Base-by-base conservation (phyloP, 1,140 invertebrate species). In the Drosophila lacertosa region DNA sequence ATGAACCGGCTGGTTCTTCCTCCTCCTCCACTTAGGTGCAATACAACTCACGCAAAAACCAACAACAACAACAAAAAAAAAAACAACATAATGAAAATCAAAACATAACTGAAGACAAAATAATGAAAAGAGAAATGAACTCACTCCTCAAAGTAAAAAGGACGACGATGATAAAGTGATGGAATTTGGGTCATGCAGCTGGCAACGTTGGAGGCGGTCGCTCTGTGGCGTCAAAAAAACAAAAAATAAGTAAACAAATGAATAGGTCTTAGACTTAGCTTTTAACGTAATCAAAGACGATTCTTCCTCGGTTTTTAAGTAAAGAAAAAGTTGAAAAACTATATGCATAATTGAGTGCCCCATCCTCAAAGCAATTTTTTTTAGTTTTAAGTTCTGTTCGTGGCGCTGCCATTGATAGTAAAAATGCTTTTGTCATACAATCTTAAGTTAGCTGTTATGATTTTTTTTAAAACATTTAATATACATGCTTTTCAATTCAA, bases 81-180 rank as follows among this genome's bases (percentile, higher is more conserved):
- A 3, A 37, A 40, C 13, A 64, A 26, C 33, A 44, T 2, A 42
- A n/a, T n/a, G n/a, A n/a, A n/a, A n/a, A 47, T 29, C 26, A 16
- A 50, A 59, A 15, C 24, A 51, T 5, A 39, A 47, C 16, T 7
- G 22, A 35, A 59, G 18, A 55, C 26, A 44, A 45, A 42, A 20
- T 9, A 50, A 7, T 47, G 6, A 42, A 29, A 9, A 15, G 45
- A 77, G 44, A 45, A 60, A 73, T 44, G 33, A 86, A 86, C 82
- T 82, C 82, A 89, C 82, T 88, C 82, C 82, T 88, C 82, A 88
- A 88, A 88, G 82, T 88, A 88, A 71, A 78, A 88, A 44, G 82
- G 78, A 88, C 83, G 83, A 89, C 69, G 83, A 88, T 88, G 78
- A 75, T 81, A 88, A 82, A 88, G 82, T 88, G 82, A 83, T 83